Evolutionary conservation across 37 sponge, comb jelly and placozoan genomes (phyloP), one percentile per base, ranked within the genome.

Genomic region (Chondrilla cf. caribensis): DNA sequence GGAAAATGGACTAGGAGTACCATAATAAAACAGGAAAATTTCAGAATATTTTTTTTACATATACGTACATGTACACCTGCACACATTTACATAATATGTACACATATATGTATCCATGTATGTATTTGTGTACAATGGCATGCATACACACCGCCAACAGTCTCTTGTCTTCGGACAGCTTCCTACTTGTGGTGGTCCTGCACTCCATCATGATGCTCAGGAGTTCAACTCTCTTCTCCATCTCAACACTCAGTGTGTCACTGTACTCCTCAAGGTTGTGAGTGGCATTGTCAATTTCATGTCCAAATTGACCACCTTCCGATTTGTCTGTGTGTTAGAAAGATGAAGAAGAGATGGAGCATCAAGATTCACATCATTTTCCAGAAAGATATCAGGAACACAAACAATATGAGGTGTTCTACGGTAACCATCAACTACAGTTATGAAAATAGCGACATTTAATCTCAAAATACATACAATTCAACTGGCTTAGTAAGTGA

Each of bases 241-340:
- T 88, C 43, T 94, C 94, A 28, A 90, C 71, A 2, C 81, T 86
- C 2, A 90, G 66, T 58, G 83, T 82, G 58, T 88, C 90, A 21
- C 82, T 83, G 60, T 84, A 87, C 67, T 94, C 94, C 42, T 94
- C 87, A 57, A 90, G 58, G 64, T 87, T 94, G 39, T 83, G 83
- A 14, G 84, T 81, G 31, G 88, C 77, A 29, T 88, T 83, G 17
- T 90, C 81, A 57, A 94, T 85, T 73, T 94, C 88, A 4, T 60
- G 28, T 0, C 72, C 77, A 39, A 94, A 89, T 35, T 71, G 70
- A 18, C 88, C 89, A 21, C 94, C 94, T 31, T 66, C 88, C 36
- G 90, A 88, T 38, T 94, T 94, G 80, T 94, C 94, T 94, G 65
- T 32, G 40, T 9, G 47, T 47, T n/a, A n/a, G n/a, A n/a, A n/a